Base-by-base conservation (phyloP, 1,140 invertebrate genomes). In the Drosophila sucinea region DNA sequence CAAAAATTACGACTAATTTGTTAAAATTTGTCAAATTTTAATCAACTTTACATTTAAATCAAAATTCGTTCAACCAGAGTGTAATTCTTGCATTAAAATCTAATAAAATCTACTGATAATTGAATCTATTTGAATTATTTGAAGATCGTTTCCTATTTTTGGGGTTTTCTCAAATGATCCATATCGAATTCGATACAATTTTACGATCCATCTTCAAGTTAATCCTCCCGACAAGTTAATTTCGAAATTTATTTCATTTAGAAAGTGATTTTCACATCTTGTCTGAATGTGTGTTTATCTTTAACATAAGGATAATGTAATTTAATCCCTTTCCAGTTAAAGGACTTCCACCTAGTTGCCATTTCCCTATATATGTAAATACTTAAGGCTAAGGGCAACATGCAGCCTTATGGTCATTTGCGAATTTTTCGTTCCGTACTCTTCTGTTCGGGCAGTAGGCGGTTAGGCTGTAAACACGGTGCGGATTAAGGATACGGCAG, bases 281-380 rank as follows among this genome's bases (percentile, higher is more conserved):
- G 38, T 40, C 55, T 83, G 58, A 55, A 62, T 65, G 65, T 91
- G 84, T 90, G 85, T 90, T 91, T 91, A 91, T 85, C 74, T 86
- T 85, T 58, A 69, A 86, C 86, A 91, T 91, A 85, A 91, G 90
- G 81, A 90, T 91, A 87, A 91, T 90, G 75, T 69, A 73, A 86
- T 74, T 73, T 69, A 81, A 90, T 83, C 81, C 90, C 67, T 73
- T 84, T 91, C 89, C 76, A 72, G 73, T 67, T 77, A 90, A 85
- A 73, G 64, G 78, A 17, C 29, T 38, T 30, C 29, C 47, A 51
- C 54, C 27, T 58, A 47, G 68, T 75, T 76, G 17, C 17, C 17
- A 17, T 62, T 47, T 35, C 8, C n/a, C 3, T 40, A 11, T n/a
- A n/a, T 47, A 8, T 25, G 23, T 47, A 23, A 25, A 51, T 6